Evolutionary conservation across 2,113 vertebrate species (phyloP).

Genomic region (Chaetodon trifascialis): DNA sequence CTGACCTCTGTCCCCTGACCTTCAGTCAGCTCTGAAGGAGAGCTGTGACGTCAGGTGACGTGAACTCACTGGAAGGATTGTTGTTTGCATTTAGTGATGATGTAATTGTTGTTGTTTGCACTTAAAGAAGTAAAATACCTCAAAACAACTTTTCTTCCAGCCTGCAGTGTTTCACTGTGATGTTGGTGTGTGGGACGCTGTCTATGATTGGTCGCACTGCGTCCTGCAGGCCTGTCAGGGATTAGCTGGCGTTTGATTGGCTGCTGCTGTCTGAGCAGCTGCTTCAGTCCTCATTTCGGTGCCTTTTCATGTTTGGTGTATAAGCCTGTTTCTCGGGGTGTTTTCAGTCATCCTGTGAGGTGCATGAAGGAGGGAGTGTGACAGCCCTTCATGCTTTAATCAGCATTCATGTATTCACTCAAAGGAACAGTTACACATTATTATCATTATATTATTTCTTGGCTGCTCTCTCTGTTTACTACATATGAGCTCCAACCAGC

Average conservation of each 20-base stretch:
- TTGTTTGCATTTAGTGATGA: conserved; percentile 18
- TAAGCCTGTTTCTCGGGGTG: conserved; percentile 5
- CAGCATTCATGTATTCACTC: no score
- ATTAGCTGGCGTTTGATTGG: not conserved
- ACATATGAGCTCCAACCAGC: not conserved
- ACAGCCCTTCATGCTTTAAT: no score
- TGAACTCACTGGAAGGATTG: not conserved
- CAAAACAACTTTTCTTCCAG: conserved; percentile 16
- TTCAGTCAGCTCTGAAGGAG: not conserved
- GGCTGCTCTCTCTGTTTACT: not conserved
- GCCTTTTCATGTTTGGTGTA: not conserved
- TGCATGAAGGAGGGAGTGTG: no score
- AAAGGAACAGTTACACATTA: not conserved
- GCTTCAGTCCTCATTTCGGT: not conserved
- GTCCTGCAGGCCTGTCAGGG: not conserved
- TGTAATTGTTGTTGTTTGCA: conserved; percentile 13
- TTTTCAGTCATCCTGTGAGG: not conserved
- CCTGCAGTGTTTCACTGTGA: not conserved
- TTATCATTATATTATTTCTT: not conserved
- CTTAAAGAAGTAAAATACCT: conserved; percentile 27
- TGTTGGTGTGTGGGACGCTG: not conserved
- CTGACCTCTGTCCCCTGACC: conserved; percentile 45
- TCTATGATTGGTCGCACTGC: no score
- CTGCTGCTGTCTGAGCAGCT: conserved; percentile 6
- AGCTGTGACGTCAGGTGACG: not conserved